phyloP scores from a whole-genome alignment of 1,140 invertebrate genomes.

The Drosophila erecta region DNA sequence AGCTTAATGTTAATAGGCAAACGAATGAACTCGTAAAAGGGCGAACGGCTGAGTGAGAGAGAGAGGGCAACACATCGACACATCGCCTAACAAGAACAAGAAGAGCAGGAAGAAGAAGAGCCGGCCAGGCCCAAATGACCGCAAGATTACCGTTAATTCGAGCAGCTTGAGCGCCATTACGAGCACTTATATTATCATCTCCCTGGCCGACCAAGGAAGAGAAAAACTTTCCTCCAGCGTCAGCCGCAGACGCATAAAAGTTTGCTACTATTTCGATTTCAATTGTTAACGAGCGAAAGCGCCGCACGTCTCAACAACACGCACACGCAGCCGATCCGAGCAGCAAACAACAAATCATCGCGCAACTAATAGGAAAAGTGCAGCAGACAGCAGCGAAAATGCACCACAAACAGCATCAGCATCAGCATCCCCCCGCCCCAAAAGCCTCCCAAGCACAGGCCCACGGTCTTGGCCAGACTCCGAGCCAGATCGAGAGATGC shows the following conservation, averaged over 20 bases:
- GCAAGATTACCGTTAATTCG: constrained; percentile 70
- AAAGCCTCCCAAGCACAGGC: constrained; percentile 16
- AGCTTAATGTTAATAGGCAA: constrained; percentile 57
- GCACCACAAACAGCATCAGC: constrained; percentile 35
- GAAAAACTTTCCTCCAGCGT: constrained; percentile 67
- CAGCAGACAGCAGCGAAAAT: constrained; percentile 69
- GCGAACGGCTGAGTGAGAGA: constrained; percentile 14
- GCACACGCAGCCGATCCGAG: constrained; percentile 9
- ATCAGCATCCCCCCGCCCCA: constrained; percentile 3
- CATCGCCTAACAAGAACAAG: constrained; percentile 13
- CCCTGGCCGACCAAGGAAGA: neutral
- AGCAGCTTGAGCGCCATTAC: constrained; percentile 46
- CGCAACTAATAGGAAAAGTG: constrained; percentile 51
- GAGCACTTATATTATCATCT: constrained; percentile 9
- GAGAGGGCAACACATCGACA: constrained; percentile 24
- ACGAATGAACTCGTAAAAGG: constrained; percentile 78
- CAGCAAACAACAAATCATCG: constrained; percentile 15
- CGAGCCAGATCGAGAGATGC: constrained; percentile 28
- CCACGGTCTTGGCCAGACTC: constrained; percentile 31
- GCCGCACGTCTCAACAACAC: constrained; percentile 72
- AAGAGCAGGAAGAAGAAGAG: constrained; percentile 21
- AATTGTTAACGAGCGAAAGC: constrained; percentile 84
- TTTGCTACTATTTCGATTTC: constrained; percentile 82
- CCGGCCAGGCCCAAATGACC: constrained; percentile 47
- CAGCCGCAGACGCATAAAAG: constrained; percentile 55